These are phyloP conservation scores for Phragmatobia fuliginosa DNA, from an alignment of 2,888 invertebrate species.

Conservation along the genomic window DNA sequence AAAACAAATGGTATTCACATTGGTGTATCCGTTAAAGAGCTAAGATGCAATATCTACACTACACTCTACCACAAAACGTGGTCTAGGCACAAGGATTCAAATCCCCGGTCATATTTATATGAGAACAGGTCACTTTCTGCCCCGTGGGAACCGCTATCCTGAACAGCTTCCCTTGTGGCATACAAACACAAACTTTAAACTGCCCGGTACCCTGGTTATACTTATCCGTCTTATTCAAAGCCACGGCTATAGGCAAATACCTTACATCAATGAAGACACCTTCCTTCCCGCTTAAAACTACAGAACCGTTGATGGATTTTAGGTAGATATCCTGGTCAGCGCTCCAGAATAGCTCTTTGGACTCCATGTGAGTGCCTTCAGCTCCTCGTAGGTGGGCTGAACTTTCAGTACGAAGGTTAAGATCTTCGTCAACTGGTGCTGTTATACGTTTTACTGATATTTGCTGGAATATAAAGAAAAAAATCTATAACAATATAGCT, in stretches of 20 bases:
- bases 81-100: constrained; percentile 89
- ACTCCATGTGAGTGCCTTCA: constrained; percentile 92
- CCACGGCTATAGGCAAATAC: constrained; percentile 89
- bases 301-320: constrained; percentile 91
- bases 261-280: constrained; percentile 91
- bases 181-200: constrained; percentile 95
- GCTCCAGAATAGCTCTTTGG: constrained; percentile 90
- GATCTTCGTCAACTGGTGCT: constrained; percentile 90
- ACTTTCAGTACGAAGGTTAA: constrained; percentile 89
- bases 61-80: not conserved
- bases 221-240: constrained; percentile 68
- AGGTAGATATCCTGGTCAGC: constrained; percentile 93
- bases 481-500: no score
- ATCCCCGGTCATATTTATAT: constrained; percentile 87
- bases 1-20: not conserved
- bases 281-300: constrained; percentile 89
- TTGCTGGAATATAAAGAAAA: constrained; percentile 67
- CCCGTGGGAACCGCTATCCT: constrained; percentile 90
- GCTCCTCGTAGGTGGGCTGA: constrained; percentile 91
- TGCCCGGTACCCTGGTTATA: constrained; percentile 80
- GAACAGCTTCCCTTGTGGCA: constrained; percentile 95
- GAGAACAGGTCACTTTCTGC: constrained; percentile 87
- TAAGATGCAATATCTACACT: not conserved
- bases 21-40: not conserved
- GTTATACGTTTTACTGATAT: constrained; percentile 91